Base-by-base conservation (phyloP, 2,113 vertebrate genomes). In the Aspidoscelis tigris region DNA sequence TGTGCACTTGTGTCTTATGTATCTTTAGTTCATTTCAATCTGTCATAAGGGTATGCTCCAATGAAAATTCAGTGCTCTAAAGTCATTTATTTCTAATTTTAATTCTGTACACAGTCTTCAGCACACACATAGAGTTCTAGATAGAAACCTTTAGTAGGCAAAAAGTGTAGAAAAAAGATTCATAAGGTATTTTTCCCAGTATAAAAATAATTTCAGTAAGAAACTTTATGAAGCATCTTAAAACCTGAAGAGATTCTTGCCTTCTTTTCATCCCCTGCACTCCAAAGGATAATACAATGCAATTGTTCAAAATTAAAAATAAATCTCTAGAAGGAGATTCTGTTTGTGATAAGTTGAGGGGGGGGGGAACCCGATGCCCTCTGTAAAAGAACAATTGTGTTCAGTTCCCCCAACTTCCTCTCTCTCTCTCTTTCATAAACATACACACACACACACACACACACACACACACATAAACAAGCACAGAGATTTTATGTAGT, bases 291-390 rank as follows among this genome's bases (percentile, higher is more conserved):
- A 93, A 92, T 86, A 73, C 91, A 91, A 76, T 0, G 50, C 92
- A 94, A 90, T 93, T 90, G 85, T 90, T 95, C 86, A 90, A 93
- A 95, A 95, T 95, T 93, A 95, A 94, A 95, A 93, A 90, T 89
- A 94, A 95, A 95, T 91, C 92, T 95, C 92, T 92, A 88, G 87
- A 82, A 94, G 82, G 80, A 92, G 87, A 91, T 88, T 61, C 91
- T 91, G 87, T 88, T 89, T 87, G 82, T 92, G 90, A 90, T 84
- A 26, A n/a, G 78, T 80, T 61, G 58, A 61, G 47, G 5, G 47
- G 47, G 47, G 47, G 47, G 47, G 47, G 47, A 85, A 92, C 86
- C 69, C 79, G 89, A 88, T 50, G n/a, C 1, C 65, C 90, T 86
- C 84, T 69, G 33, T 14, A 81, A 72, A 69, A 64, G 64, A 50